Evolutionary conservation across 2,888 invertebrate species (phyloP).

Genomic region (Ceriagrion tenellum): DNA sequence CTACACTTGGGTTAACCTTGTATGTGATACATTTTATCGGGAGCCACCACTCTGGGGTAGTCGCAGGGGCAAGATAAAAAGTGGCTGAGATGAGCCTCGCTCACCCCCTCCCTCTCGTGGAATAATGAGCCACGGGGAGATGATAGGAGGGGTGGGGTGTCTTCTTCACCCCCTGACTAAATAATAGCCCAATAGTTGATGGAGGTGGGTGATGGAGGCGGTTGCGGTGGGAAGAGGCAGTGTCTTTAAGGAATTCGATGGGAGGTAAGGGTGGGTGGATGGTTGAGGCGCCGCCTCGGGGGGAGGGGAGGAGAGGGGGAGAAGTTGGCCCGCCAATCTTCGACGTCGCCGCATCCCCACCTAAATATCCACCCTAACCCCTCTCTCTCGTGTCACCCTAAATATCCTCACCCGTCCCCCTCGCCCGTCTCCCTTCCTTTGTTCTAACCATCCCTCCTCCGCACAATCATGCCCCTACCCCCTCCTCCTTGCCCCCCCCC

Average conservation of each 20-base stretch:
- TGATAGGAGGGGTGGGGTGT: background rate
- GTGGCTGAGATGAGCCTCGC: background rate
- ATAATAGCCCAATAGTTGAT: conserved; percentile 19
- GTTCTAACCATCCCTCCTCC: background rate
- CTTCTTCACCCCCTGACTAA: background rate
- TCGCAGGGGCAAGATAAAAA: background rate
- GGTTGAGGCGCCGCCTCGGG: background rate
- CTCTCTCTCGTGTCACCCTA: background rate
- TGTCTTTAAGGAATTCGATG: background rate
- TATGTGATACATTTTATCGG: background rate
- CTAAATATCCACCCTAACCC: background rate
- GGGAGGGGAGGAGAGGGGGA: too few species aligned
- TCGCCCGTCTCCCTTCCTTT: background rate
- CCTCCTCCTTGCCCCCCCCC: background rate
- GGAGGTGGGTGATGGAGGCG: background rate
- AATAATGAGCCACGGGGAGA: background rate
- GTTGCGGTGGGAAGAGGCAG: background rate
- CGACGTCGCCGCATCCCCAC: background rate
- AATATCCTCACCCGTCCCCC: background rate
- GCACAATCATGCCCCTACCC: background rate
- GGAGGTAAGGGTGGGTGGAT: background rate
- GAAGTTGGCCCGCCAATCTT: background rate
- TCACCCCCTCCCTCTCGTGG: background rate
- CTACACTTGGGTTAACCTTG: background rate
- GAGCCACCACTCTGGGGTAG: background rate